Conservation (phyloP, 2,113 vertebrate genomes). For the Forbesichthys agassizii region DNA sequence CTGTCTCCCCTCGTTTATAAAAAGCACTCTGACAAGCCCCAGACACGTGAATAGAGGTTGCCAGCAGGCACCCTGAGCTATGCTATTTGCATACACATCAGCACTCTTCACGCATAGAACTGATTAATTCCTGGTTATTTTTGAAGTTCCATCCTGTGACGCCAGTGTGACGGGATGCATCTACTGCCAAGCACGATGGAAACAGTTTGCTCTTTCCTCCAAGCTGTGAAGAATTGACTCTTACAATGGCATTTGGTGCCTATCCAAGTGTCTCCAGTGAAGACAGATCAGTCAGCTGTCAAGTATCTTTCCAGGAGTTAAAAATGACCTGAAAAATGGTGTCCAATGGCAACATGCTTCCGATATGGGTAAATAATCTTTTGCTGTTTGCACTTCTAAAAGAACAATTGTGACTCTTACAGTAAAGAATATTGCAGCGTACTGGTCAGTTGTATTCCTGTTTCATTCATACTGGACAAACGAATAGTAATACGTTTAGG, state of each 20-base stretch:
- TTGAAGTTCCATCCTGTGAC: slow-evolving; percentile 57
- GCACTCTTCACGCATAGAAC: slow-evolving; percentile 43
- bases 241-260: slow-evolving; percentile 53
- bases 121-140: slow-evolving; percentile 71
- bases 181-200: slow-evolving; percentile 30
- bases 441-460: slow-evolving; percentile 35
- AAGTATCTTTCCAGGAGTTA: slow-evolving; percentile 65
- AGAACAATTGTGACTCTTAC: slow-evolving; percentile 55
- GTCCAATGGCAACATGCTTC: slow-evolving; percentile 58
- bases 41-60: slow-evolving; percentile 53
- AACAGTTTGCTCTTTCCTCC: slow-evolving; percentile 52
- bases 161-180: slow-evolving; percentile 44
- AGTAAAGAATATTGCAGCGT: slow-evolving; percentile 56
- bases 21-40: slow-evolving; percentile 48
- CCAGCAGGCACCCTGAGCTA: slow-evolving; percentile 36
- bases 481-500: slow-evolving; percentile 42
- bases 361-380: slow-evolving; percentile 55
- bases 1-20: slow-evolving; percentile 52
- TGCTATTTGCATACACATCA: slow-evolving; percentile 57
- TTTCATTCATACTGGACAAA: slow-evolving; percentile 37
- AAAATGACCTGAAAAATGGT: slow-evolving; percentile 67
- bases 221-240: slow-evolving; percentile 37
- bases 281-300: slow-evolving; percentile 72
- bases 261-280: slow-evolving; percentile 39
- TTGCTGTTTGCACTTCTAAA: slow-evolving; percentile 36